phyloP scores from a whole-genome alignment of 2,113 vertebrate genomes.

The Zapornia atra region DNA sequence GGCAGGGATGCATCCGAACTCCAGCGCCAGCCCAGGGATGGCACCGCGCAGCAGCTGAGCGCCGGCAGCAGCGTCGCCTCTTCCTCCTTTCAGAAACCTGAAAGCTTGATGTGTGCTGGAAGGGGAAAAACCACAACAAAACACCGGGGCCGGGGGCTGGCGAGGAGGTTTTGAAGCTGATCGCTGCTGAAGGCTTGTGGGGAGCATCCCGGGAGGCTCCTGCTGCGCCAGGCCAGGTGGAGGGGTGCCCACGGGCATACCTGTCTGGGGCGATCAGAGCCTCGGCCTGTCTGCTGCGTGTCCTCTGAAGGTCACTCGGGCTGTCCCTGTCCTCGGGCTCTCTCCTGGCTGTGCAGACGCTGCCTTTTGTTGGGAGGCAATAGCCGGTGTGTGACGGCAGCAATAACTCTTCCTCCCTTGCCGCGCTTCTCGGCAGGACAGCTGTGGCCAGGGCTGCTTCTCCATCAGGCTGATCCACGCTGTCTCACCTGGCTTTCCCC shows the following conservation, averaged over 20 bases:
- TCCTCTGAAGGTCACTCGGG: constrained; percentile 43
- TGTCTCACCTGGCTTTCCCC: fast-evolving
- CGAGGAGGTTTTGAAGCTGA: constrained; percentile 31
- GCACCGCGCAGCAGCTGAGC: not conserved
- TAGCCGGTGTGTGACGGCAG: constrained; percentile 24
- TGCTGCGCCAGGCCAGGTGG: not conserved
- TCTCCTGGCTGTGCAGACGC: not conserved
- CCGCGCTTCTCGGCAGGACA: fast-evolving
- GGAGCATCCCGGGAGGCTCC: not conserved
- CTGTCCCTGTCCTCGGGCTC: constrained; percentile 16
- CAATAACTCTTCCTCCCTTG: not conserved
- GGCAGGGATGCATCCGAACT: not conserved
- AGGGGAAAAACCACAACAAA: not conserved
- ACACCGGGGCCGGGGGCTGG: not conserved
- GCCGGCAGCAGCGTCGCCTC: not conserved
- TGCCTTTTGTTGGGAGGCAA: constrained; percentile 48
- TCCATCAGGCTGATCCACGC: not conserved
- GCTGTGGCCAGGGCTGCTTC: not conserved
- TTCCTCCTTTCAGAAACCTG: constrained; percentile 1
- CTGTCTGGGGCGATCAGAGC: constrained; percentile 33
- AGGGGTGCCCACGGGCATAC: not conserved
- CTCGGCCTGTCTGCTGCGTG: not conserved
- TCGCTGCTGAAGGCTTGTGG: not conserved
- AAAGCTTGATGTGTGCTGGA: not conserved
- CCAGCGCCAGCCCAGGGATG: fast-evolving